phyloP scores from a whole-genome alignment of 2,797 vertebrate species.

The Botia kubotai region DNA sequence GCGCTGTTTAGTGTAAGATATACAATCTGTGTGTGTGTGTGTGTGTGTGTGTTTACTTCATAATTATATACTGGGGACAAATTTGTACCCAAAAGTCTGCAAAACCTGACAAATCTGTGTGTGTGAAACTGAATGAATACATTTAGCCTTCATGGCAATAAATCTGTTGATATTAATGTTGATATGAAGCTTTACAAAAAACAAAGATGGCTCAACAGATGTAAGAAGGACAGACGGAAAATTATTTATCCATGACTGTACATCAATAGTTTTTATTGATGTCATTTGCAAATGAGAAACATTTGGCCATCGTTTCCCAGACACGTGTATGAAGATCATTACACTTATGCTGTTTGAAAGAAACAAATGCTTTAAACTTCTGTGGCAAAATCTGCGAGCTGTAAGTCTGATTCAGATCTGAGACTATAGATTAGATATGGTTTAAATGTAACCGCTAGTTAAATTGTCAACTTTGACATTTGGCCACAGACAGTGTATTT shows the following conservation, averaged over 20 bases:
- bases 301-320: constrained; percentile 54
- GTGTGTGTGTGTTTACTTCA: too few species aligned
- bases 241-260: constrained; percentile 78
- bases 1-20: constrained; percentile 46
- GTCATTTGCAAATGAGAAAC: constrained; percentile 67
- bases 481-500: constrained; percentile 57
- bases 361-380: constrained; percentile 39
- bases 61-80: too few species aligned
- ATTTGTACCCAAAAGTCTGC: too few species aligned
- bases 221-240: constrained; percentile 59
- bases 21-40: too few species aligned
- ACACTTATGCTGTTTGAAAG: constrained; percentile 45
- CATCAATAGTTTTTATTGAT: constrained; percentile 79
- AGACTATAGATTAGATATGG: background rate
- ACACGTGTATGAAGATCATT: constrained; percentile 73
- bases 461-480: constrained; percentile 48
- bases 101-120: too few species aligned
- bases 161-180: constrained; percentile 13
- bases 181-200: constrained; percentile 48
- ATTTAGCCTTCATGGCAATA: too few species aligned
- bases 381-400: background rate
- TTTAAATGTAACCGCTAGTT: constrained; percentile 38
- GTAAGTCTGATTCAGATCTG: background rate
- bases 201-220: background rate
- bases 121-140: too few species aligned